Evolutionary conservation across 2,888 invertebrate species (phyloP), one percentile per base, ranked within the genome.

Genomic region (Coenonympha glycerion): DNA sequence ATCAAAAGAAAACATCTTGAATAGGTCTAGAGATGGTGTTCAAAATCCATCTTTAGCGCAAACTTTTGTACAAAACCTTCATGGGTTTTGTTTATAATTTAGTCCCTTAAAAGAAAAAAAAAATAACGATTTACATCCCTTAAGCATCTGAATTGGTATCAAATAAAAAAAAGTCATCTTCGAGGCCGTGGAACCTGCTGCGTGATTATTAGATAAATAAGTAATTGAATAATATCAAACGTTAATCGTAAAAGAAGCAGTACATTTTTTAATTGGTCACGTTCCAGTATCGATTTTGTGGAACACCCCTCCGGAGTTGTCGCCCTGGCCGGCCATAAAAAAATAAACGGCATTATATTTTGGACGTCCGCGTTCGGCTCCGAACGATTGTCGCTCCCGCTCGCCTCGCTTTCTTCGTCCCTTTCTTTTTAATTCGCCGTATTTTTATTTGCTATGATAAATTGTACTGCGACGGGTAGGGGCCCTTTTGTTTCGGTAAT

Each of bases 381-480:
- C 66, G 68, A 65, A 63, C 76, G 73, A 67, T 73, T 71, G 71
- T 72, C 69, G 70, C 73, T 73, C 77, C 67, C 75, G 75, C 79
- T 77, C 78, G 71, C 68, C 76, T 71, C 71, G 69, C 69, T 76
- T 76, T 78, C 82, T 79, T 80, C 75, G 69, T 84, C 73, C 76
- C 83, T 81, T 86, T 84, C 80, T 82, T 86, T 86, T 86, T 84
- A 84, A 83, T 85, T 83, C 78, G 68, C 73, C 74, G 79, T 84
- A 84, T 85, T 86, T 86, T 85, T 86, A 86, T 86, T 87, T 81
- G 81, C 79, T 83, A 86, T 87, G 86, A 87, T 87, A 86, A 86
- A 87, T 87, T 84, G 85, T 84, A 77, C 79, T 70, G 79, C 75
- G 73, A 72, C 62, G 73, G 71, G 66, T 65, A 58, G 64, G 65